Evolutionary conservation across 2,888 invertebrate species (phyloP).

Genomic region (Scelioninae gen. 1): DNA sequence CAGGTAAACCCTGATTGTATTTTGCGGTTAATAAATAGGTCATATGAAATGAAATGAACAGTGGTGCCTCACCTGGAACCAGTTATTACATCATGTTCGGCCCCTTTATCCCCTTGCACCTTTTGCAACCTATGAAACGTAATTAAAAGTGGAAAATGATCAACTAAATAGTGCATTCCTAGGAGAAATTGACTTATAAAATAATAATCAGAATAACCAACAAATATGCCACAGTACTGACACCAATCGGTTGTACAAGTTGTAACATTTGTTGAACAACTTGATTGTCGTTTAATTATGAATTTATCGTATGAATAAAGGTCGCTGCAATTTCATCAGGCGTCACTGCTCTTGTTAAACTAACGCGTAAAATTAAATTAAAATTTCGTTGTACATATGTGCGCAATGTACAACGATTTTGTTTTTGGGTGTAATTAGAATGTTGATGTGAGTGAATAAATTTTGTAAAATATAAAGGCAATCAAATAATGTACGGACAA

Average conservation of each 20-base stretch:
- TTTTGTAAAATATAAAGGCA: too few relatives aligned
- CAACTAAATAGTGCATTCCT: constrained; percentile 69
- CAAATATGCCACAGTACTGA: background rate
- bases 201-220: background rate
- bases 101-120: constrained; percentile 82
- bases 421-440: too few relatives aligned
- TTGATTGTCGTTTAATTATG: constrained; percentile 11
- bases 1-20: constrained; percentile 8
- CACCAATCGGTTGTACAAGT: background rate
- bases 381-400: background rate
- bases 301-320: constrained; percentile 5
- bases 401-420: background rate
- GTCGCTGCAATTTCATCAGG: background rate
- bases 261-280: constrained; percentile 1
- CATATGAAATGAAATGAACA: constrained; percentile 61
- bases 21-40: constrained; percentile 33
- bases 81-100: constrained; percentile 84
- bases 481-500: background rate
- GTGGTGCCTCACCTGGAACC: constrained; percentile 82
- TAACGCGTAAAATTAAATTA: background rate
- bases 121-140: constrained; percentile 82
- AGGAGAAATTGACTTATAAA: background rate
- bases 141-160: constrained; percentile 79
- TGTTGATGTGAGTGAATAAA: too few relatives aligned
- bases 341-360: constrained; percentile 7